These are phyloP conservation scores for Tiphia femorata DNA, from an alignment of 2,888 invertebrate genomes.

Conservation along the genomic window DNA sequence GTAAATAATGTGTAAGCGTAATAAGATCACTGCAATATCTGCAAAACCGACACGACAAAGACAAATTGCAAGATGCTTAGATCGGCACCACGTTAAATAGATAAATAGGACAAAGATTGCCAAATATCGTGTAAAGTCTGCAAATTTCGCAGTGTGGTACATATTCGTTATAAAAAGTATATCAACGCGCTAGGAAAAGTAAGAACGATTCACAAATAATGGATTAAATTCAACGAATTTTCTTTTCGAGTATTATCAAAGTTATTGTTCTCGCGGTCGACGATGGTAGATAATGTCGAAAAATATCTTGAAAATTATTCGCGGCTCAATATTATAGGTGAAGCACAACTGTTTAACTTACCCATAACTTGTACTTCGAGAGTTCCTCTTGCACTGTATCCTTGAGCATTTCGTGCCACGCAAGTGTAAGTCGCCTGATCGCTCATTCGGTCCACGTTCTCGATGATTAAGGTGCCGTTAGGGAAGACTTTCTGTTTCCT, in stretches of 20 bases:
- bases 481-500: slow-evolving; percentile 94
- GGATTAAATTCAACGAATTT: not conserved
- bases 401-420: slow-evolving; percentile 91
- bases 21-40: no score
- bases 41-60: no score
- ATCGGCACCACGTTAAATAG: no score
- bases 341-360: slow-evolving; percentile 73
- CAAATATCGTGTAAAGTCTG: no score
- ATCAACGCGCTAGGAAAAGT: no score
- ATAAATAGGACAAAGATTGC: no score
- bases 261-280: not conserved
- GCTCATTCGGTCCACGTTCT: slow-evolving; percentile 91
- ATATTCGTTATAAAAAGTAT: no score
- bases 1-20: no score
- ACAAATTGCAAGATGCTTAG: no score
- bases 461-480: slow-evolving; percentile 93
- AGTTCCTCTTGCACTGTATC: slow-evolving; percentile 88
- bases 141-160: not conserved
- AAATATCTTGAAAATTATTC: not conserved
- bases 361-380: slow-evolving; percentile 97
- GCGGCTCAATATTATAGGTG: not conserved
- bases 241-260: not conserved
- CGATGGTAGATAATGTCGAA: not conserved
- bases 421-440: slow-evolving; percentile 96
- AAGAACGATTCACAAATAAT: no score